Conservation (phyloP, 2,113 vertebrate species). For the Falco punctatus region DNA sequence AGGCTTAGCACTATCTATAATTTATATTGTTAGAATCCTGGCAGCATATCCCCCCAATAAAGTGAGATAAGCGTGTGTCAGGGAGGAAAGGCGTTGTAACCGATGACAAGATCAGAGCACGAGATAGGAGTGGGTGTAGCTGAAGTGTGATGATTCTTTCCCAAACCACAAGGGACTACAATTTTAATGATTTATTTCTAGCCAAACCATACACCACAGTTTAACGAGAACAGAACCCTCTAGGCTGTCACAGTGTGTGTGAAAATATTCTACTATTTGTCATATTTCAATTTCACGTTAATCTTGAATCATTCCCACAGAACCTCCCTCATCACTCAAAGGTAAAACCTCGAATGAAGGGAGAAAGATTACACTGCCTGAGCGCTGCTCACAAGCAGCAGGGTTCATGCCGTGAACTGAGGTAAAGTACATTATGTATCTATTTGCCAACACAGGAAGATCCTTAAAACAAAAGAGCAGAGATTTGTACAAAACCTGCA, state of each 20-base stretch:
- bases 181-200: constrained; percentile 50
- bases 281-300: constrained; percentile 33
- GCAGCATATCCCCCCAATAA: not conserved
- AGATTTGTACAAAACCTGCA: not conserved
- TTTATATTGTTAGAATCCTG: constrained; percentile 7
- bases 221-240: constrained; percentile 38
- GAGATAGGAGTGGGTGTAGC: constrained; percentile 49
- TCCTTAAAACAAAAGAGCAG: not conserved
- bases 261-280: constrained; percentile 49
- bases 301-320: constrained; percentile 13
- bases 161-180: constrained; percentile 36
- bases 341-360: not conserved
- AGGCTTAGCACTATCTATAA: not conserved
- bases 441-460: not conserved
- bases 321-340: constrained; percentile 12
- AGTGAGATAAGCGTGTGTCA: not conserved
- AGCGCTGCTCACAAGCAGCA: not conserved
- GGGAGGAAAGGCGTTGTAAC: constrained; percentile 32
- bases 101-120: constrained; percentile 31
- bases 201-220: constrained; percentile 20
- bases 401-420: not conserved
- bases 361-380: not conserved
- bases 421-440: not conserved
- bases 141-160: constrained; percentile 44
- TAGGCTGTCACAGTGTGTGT: constrained; percentile 14